phyloP scores from a whole-genome alignment of 2,797 vertebrate species.

The Hozukius guyotensis region DNA sequence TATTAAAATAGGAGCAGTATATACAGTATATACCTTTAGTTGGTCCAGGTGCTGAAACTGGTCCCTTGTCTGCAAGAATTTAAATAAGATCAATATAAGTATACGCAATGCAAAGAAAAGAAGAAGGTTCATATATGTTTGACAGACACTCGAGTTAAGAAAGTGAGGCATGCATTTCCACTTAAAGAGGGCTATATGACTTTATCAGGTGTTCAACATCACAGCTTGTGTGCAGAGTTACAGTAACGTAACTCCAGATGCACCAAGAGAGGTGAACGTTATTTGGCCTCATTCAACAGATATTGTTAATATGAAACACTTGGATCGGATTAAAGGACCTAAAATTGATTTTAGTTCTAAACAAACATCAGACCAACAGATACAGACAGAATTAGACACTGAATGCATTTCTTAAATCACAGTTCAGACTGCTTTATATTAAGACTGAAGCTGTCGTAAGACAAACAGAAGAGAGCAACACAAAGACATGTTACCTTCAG shows the following conservation, averaged over 20 bases:
- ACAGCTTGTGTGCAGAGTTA: not conserved
- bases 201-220: not conserved
- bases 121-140: not conserved
- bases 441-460: constrained; percentile 12
- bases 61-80: constrained; percentile 81
- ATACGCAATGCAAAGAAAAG: constrained; percentile 26
- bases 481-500: constrained; percentile 68
- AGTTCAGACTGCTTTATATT: not conserved
- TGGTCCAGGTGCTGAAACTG: constrained; percentile 89
- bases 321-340: not conserved
- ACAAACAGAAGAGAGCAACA: constrained; percentile 30
- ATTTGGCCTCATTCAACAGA: not conserved
- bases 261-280: not conserved
- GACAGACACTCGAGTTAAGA: not conserved
- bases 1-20: no score
- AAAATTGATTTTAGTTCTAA: not conserved
- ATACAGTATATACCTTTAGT: constrained; percentile 88
- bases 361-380: constrained; percentile 16
- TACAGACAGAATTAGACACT: not conserved
- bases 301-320: not conserved
- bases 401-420: constrained; percentile 2
- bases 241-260: not conserved
- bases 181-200: not conserved
- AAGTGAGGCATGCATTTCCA: not conserved
- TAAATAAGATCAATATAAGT: constrained; percentile 52